These are phyloP conservation scores for Tamandua tetradactyla DNA, from an alignment of 2,797 vertebrate species.

Conservation along the genomic window DNA sequence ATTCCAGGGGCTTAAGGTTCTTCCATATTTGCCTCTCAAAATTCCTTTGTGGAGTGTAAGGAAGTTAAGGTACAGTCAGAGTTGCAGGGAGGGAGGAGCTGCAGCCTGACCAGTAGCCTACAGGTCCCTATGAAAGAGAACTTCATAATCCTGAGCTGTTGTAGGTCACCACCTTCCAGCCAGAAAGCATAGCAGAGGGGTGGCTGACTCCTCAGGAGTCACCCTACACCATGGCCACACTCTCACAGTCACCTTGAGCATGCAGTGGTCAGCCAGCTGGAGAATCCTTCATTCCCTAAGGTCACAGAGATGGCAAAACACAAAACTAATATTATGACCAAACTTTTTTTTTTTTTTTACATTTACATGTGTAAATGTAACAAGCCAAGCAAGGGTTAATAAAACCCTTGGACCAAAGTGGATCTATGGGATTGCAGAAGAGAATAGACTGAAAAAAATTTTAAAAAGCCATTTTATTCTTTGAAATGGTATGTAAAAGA, in stretches of 20 bases:
- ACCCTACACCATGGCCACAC: no score
- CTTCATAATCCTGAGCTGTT: rapidly evolving
- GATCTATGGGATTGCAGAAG: rapidly evolving
- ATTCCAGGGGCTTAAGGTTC: no score
- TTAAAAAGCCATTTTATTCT: neutral
- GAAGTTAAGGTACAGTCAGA: neutral
- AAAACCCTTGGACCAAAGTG: neutral
- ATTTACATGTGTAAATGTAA: neutral
- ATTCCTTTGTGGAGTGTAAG: neutral
- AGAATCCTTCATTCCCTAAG: neutral
- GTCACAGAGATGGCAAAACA: neutral
- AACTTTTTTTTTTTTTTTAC: neutral
- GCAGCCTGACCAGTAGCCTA: neutral
- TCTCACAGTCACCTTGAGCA: neutral
- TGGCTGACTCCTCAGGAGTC: neutral
- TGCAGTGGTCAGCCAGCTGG: neutral
- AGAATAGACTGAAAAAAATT: neutral
- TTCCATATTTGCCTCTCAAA: neutral
- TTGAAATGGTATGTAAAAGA: neutral
- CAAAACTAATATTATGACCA: neutral
- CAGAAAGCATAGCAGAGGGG: neutral
- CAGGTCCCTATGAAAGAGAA: neutral
- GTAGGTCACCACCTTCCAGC: neutral
- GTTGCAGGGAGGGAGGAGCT: rapidly evolving
- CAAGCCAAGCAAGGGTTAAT: neutral